Evolutionary conservation across 2,888 invertebrate species (phyloP), one percentile per base, ranked within the genome.

Genomic region (Himalopsyche kuldschensis): DNA sequence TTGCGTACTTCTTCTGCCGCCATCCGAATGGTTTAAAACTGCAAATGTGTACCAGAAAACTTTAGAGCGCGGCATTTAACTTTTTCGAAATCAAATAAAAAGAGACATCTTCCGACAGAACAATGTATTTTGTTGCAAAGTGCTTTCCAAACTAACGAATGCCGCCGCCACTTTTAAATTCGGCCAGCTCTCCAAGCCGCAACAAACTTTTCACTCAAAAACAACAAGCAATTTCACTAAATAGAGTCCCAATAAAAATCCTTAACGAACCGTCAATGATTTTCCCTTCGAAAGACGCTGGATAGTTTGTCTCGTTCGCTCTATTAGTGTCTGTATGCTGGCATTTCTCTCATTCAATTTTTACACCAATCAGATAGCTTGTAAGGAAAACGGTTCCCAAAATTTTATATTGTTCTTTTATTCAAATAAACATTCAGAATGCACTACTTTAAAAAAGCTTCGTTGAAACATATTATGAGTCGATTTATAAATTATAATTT

Each of bases 191-290:
- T 31, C 48, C 79, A 48, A 48, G 15, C 32, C 48, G 30, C 55
- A 3, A n/a, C n/a, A 79, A 48, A 48, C 79, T 46, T 27, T 47
- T 41, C 79, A 55, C 48, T 79, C 47, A 30, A 48, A 79, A 55
- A 55, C 55, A 55, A 79, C 79, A 79, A 79, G 48, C 79, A 79
- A 79, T 79, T 48, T 79, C 79, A 82, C 79, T 82, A 79, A 75
- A 79, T 82, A 47, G 79, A 63, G 79, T 82, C 79, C 20, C 31
- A 46, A 82, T 47, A 75, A 82, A 79, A 78, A 41, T 63, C 35
- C 41, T 79, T 82, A 82, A 82, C 79, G 82, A 82, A 69, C 63
- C 79, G 41, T 78, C 75, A 82, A 78, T 75, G 79, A 82, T 82
- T 82, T 35, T 30, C 41, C 69, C 24, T 27, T 41, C 69, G 63